Base-by-base conservation (phyloP, 2,113 vertebrate genomes). In the Lamprologus ornatipinnis region DNA sequence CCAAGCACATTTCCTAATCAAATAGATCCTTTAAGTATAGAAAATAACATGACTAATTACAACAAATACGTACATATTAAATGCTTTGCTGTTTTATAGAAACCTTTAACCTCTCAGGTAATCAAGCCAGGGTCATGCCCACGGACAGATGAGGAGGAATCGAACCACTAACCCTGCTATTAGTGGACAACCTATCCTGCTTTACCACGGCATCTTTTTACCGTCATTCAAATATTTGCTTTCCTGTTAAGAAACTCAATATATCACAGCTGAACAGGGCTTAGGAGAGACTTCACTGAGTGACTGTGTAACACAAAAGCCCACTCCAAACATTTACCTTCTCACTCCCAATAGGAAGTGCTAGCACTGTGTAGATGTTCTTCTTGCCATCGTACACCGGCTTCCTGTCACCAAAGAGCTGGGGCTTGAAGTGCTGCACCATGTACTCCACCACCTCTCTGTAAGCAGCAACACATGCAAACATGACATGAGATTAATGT, bases 371-470 rank as follows among this genome's bases (percentile, higher is more conserved):
- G 95, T 99, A 99, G 95, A 99, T 99, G 93, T 99, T 99, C 97
- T 99, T 99, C 96, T 99, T 99, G 88, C 99, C 99, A 86, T 99
- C 99, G 1, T 99, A 99, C 42, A 99, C 99, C 0, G 99, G 98
- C 89, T 99, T 99, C 90, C 99, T 96, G 94, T 99, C 98, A 0
- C 99, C 99, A 45, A 99, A 99, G 91, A 99, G 99, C 96, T 99
- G 98, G 0, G 98, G 99, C 94, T 99, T 99, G 96, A 99, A 99
- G 96, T 99, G 99, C 91, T 99, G 99, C 63, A 99, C 99, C 99
- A 99, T 99, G 95, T 99, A 99, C 90, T 99, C 99, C 96, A 99
- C 99, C 2, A 99, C 99, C 94, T 99, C 99, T 96, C 99, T 99
- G 95, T 1, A 3, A 63, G 58, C 85, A 83, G 6, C 1, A 86